Base-by-base conservation (phyloP, 2,888 invertebrate species). In the Lithophane socia region DNA sequence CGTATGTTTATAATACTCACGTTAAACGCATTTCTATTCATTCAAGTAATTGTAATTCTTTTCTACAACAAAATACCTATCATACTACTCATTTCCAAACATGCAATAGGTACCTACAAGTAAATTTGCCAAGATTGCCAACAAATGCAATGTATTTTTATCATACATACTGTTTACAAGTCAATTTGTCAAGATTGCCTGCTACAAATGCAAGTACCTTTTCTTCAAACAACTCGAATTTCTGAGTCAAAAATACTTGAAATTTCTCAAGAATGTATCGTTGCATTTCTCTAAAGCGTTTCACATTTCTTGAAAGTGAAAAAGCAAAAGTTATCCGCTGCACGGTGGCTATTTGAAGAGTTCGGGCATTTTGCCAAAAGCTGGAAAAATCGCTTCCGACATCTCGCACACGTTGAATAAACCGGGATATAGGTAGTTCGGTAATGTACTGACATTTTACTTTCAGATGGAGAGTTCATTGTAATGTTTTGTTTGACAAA, bases 371-470 rank as follows among this genome's bases (percentile, higher is more conserved):
- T 47, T 64, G 89, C 89, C 89, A 88, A 75, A 56, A 18, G 37
- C 79, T 83, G 88, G 87, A 89, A 83, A 86, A 88, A 79, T 70
- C 58, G 71, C 67, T 87, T 87, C 81, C 86, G 86, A 88, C 72
- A 78, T 69, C 37, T 61, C 58, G 49, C 63, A 66, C 74, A 54
- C 73, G 66, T 70, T 77, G 58, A 56, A 68, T 54, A 75, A 12
- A 52, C 56, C 1, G 24, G 21, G 3, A 44, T 65, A 52, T 61
- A 42, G 10, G 18, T 66, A 49, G 12, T n/a, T 54, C 60, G 0
- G 47, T 49, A 9, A 10, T 5, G 37, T 52, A 44, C 24, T 54
- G n/a, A 63, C 12, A 61, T 44, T 66, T 70, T 66, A 5, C 24
- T 54, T 44, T 29, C 29, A 49, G 2, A n/a, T 56, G 52, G 44